Evolutionary conservation across 2,113 vertebrate species (phyloP), one percentile per base, ranked within the genome.

Genomic region (Edolisoma coerulescens): DNA sequence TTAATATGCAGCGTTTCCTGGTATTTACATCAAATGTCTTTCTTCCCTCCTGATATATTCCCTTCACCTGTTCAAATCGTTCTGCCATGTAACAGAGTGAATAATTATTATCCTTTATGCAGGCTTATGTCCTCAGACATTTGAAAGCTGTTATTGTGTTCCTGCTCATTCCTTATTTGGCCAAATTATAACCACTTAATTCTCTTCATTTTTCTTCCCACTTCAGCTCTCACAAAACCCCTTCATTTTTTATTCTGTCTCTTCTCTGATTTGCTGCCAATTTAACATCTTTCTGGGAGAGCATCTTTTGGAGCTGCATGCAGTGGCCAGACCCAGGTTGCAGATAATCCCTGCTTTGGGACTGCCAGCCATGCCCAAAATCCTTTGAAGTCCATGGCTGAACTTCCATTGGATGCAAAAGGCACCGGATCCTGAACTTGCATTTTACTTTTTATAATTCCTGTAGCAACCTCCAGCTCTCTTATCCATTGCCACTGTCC

Each of bases 1-100:
- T 93, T 92, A 89, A 84, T 75, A 37, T 42, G 22, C 68, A 88
- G 59, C 28, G 21, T 88, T 92, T 90, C 64, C 59, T 96, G 87
- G 65, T 96, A 85, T 83, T 93, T 90, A 80, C 30, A 90, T 76
- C 79, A 79, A 42, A 57, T 73, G n/a, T n/a, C 75, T 90, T 91
- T 86, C 64, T 77, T 80, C 21, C 16, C 32, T 70, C 82, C 23
- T 11, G 74, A 53, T 65, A 21, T 39, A 68, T 79, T 93, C 69
- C 44, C 39, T 47, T 89, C 92, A 85, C 65, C 63, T 83, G 61
- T 45, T 87, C 14, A 68, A 91, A 35, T 30, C 45, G 6, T 76
- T 32, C 22, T 87, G 68, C 74, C n/a, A 13, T 39, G 23, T 17
- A 90, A 28, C 14, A 12, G 60, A 82, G 22, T 57, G 71, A 83